Conservation (phyloP, 2,113 vertebrate species). For the Oreotrochilus melanogaster region DNA sequence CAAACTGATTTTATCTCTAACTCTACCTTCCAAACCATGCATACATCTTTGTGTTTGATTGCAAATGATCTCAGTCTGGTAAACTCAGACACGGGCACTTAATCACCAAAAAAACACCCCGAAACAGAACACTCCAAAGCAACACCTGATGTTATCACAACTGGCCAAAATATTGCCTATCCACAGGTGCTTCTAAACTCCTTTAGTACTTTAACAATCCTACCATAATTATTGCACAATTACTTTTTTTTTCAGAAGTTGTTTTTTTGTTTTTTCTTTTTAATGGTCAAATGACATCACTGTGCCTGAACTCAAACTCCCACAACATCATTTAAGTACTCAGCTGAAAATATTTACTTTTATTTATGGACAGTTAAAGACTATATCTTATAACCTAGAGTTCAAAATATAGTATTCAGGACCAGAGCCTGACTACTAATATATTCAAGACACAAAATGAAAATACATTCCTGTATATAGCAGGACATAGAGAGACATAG, state of each 20-base stretch:
- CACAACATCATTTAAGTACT: not conserved
- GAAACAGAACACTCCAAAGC: not conserved
- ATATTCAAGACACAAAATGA: not conserved
- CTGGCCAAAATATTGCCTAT: not conserved
- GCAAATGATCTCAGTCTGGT: not conserved
- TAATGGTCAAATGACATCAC: not conserved
- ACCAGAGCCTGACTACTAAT: not conserved
- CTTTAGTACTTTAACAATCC: not conserved
- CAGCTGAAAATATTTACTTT: not conserved
- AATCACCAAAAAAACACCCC: not conserved
- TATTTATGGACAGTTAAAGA: not conserved
- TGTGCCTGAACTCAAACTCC: not conserved
- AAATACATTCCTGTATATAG: not conserved
- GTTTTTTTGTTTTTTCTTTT: not conserved
- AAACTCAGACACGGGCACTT: not conserved
- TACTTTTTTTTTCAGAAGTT: not conserved
- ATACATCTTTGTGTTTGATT: not conserved
- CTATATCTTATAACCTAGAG: not conserved
- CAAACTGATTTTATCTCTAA: slow-evolving; percentile 32
- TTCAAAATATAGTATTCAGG: not conserved
- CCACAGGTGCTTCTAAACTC: not conserved
- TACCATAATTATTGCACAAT: not conserved
- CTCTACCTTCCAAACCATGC: not conserved
- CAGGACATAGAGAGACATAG: not conserved
- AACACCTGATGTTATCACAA: not conserved